phyloP scores from a whole-genome alignment of 2,797 vertebrate species.

The Alectoris magna region DNA sequence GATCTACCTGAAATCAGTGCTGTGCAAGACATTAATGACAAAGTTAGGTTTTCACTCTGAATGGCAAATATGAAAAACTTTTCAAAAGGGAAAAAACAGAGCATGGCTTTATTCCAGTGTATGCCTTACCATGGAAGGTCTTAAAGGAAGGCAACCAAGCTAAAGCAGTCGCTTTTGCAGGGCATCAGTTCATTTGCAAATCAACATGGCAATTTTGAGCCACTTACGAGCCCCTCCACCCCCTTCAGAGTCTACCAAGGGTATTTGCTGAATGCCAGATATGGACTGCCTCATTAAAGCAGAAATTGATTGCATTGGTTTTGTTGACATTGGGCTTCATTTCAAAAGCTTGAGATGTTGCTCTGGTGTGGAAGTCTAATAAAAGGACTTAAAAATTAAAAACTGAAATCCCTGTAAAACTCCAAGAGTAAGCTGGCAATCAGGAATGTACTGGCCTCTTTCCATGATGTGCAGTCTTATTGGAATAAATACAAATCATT shows the following conservation, averaged over 20 bases:
- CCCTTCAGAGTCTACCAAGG: not conserved
- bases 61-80: not conserved
- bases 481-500: conserved; percentile 63
- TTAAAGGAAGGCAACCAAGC: not conserved
- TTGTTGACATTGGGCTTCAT: conserved; percentile 51
- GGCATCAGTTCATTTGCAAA: not conserved
- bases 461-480: conserved; percentile 28
- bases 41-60: not conserved
- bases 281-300: conserved; percentile 6
- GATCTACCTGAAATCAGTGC: not conserved
- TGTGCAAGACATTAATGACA: not conserved
- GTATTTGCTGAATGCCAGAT: not conserved
- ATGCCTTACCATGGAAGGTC: not conserved
- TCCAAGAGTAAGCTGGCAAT: conserved; percentile 39
- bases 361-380: conserved; percentile 43
- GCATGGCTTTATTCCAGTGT: not conserved
- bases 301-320: conserved; percentile 29
- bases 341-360: conserved; percentile 62
- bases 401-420: conserved; percentile 46
- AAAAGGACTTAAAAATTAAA: conserved; percentile 61
- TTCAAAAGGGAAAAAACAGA: fast-evolving
- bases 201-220: not conserved
- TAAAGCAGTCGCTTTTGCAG: not conserved
- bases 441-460: conserved; percentile 44
- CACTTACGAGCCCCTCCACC: not conserved